Conservation (phyloP, 2,888 invertebrate species). For the Drosophila merina region DNA sequence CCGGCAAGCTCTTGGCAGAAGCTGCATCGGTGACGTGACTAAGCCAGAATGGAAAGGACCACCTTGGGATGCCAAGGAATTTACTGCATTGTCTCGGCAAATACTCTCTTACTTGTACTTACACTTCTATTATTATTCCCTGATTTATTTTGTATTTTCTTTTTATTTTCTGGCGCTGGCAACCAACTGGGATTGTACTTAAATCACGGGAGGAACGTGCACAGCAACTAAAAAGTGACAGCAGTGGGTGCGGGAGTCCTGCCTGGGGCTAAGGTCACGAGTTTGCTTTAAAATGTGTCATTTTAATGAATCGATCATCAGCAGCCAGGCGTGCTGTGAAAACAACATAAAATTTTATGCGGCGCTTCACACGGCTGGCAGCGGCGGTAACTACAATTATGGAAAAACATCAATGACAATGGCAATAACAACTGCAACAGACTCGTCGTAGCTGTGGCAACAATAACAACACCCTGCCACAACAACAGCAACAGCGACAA, state of each 20-base stretch:
- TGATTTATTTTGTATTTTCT: constrained; percentile 15
- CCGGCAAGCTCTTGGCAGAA: constrained; percentile 9
- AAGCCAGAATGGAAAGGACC: constrained; percentile 33
- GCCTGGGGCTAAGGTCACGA: neutral
- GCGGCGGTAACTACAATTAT: constrained; percentile 43
- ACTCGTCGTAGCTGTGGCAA: neutral
- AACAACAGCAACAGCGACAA: constrained; percentile 32
- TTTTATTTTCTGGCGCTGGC: constrained; percentile 3
- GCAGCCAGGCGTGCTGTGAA: constrained; percentile 3
- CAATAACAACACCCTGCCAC: constrained; percentile 19
- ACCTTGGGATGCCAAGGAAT: constrained; percentile 23
- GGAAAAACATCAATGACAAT: constrained; percentile 45
- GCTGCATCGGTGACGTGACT: constrained; percentile 34
- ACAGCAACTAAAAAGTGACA: constrained; percentile 29
- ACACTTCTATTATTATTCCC: constrained; percentile 37
- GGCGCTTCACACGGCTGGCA: constrained; percentile 15
- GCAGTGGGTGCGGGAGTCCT: neutral
- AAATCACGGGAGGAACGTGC: constrained; percentile 40
- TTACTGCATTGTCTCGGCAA: constrained; percentile 39
- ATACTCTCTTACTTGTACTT: constrained; percentile 28
- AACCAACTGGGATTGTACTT: constrained; percentile 25
- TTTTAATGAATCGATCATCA: constrained; percentile 28
- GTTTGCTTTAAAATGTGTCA: constrained; percentile 1
- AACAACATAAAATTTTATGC: constrained; percentile 34
- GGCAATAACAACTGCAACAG: constrained; percentile 42